Base-by-base conservation (phyloP, 2,113 vertebrate species). In the Electrona antarctica region DNA sequence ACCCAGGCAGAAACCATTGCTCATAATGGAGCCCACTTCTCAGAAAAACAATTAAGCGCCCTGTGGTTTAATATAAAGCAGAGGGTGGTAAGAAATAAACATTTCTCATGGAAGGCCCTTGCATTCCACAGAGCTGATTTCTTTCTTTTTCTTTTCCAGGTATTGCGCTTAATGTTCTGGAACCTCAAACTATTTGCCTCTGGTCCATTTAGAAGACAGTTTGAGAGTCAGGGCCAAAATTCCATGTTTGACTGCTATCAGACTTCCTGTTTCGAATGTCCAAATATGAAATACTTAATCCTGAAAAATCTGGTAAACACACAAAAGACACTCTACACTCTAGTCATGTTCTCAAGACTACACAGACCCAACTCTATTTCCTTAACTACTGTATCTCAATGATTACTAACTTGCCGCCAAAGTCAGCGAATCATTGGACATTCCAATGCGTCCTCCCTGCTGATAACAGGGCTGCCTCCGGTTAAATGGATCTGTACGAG, bases 211-310 rank as follows among this genome's bases (percentile, higher is more conserved):
- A 82, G 68, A 49, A 71, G 56, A 48, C 57, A 1, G 33, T 3
- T n/a, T 60, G 67, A 51, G 66, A 79, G 67, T 14, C 28, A 14
- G n/a, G 82, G 83, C 86, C 83, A 41, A 87, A 83, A 88, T 87
- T 85, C 84, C 82, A 50, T 7, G 0, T 51, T 74, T 13, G 28
- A 41, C 50, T 7, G 21, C 62, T 51, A 80, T 79, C 74, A 76
- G 73, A 83, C 76, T 76, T 75, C 63, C 59, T 65, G 64, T 63
- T 56, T 84, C 67, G 62, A 48, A 76, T 74, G 76, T 77, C 52
- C 81, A 47, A 56, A 8, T 12, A 60, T 60, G 9, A 41, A 28
- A 60, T 33, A 60, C 28, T 33, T 48, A 76, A 86, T 77, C 78
- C 80, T 15, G 74, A 61, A 66, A 76, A 74, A 67, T 74, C 48